These are phyloP conservation scores for Podargus strigoides DNA, from an alignment of 2,797 vertebrate genomes.

Conservation along the genomic window DNA sequence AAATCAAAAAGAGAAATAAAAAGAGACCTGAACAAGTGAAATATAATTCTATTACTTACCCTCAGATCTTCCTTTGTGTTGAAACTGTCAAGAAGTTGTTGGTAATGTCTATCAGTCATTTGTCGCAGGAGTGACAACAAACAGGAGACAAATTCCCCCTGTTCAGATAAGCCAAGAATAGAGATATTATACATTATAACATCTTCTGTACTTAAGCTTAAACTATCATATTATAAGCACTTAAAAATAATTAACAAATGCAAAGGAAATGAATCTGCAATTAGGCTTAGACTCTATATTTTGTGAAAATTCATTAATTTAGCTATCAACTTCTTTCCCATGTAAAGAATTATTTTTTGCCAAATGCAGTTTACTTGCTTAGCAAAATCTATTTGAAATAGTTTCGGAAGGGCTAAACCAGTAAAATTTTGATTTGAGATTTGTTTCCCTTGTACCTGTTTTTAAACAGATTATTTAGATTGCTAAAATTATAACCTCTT, in stretches of 20 bases:
- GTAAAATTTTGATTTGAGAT: neutral
- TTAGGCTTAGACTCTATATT: neutral
- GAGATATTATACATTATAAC: neutral
- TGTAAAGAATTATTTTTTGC: neutral
- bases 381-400: neutral
- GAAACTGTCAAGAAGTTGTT: constrained; percentile 93
- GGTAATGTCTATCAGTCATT: constrained; percentile 97
- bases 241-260: neutral
- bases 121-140: constrained; percentile 91
- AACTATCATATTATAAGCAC: neutral
- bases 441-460: neutral
- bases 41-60: constrained; percentile 74
- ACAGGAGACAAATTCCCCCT: constrained; percentile 98
- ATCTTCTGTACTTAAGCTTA: neutral
- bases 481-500: neutral
- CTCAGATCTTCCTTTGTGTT: constrained; percentile 90
- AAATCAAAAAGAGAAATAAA: neutral
- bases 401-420: neutral
- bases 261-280: neutral
- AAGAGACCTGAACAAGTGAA: neutral
- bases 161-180: neutral
- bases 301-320: neutral
- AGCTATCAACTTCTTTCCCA: neutral
- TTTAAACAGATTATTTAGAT: neutral
- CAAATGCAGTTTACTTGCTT: neutral